A percentile compares a stretch with the other conserved stretches of the same genome.
phyloP scores from a whole-genome alignment of 2,113 vertebrate genomes.

The Promerops cafer region DNA sequence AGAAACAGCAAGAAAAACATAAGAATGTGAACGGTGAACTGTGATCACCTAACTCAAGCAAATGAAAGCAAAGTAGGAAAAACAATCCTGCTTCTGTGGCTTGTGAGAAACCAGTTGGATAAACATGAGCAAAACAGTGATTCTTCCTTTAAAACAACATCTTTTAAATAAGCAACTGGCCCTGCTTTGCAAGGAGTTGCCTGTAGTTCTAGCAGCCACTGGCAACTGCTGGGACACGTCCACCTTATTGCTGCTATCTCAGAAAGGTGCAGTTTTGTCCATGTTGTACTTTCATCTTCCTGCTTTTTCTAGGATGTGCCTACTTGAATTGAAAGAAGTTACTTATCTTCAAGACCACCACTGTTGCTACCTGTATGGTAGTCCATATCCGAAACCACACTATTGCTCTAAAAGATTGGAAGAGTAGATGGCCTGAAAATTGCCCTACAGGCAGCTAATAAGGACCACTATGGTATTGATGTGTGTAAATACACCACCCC shows the following conservation, averaged over 20 bases:
- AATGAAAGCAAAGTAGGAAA: neutral
- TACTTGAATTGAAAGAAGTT: neutral
- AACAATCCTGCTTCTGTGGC: neutral
- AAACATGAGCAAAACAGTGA: neutral
- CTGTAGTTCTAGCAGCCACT: neutral
- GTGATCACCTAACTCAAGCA: neutral
- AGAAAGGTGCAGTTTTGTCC: neutral
- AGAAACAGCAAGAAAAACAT: slow-evolving; percentile 2
- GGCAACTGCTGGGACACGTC: neutral
- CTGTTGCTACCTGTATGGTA: neutral
- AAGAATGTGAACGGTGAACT: neutral
- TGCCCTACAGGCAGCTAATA: neutral
- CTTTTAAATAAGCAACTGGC: neutral
- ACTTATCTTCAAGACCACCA: neutral
- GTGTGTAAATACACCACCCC: neutral
- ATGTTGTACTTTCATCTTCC: neutral
- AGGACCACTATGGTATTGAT: neutral
- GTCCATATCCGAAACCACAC: neutral
- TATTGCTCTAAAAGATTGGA: neutral
- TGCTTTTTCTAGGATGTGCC: neutral
- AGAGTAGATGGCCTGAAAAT: neutral
- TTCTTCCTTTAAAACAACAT: neutral
- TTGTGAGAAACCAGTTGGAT: neutral
- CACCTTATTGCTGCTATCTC: neutral
- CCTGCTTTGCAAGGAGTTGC: neutral